phyloP scores from a whole-genome alignment of 1,140 invertebrate species.

The Leptestheria dahalacensis region DNA sequence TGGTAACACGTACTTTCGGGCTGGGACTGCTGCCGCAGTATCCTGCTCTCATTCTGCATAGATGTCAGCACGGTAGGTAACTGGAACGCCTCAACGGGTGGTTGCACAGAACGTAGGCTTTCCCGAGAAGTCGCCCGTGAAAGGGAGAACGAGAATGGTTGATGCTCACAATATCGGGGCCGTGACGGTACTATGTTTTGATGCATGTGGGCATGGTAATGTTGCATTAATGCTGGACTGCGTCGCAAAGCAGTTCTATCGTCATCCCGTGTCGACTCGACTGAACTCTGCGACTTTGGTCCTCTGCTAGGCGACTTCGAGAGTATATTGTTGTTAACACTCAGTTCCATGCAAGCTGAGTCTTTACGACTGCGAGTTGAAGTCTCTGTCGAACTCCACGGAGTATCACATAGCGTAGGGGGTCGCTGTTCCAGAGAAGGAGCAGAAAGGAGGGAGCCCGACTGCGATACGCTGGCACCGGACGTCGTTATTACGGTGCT shows the following conservation, averaged over 20 bases:
- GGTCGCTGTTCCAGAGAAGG: not conserved
- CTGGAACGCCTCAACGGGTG: conserved; percentile 27
- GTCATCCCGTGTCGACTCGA: conserved; percentile 44
- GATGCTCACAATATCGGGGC: conserved; percentile 16
- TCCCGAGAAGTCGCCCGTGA: conserved; percentile 24
- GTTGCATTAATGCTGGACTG: not conserved
- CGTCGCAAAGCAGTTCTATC: conserved; percentile 63
- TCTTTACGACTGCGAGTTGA: not conserved
- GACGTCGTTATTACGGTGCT: not conserved
- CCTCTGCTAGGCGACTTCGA: not conserved
- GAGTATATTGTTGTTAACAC: not conserved
- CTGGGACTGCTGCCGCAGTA: conserved; percentile 81
- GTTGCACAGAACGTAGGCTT: conserved; percentile 22
- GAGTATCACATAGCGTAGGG: not conserved
- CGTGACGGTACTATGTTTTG: conserved; percentile 11
- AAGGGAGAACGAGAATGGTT: conserved; percentile 20
- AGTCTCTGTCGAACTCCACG: not conserved
- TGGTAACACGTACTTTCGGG: conserved; percentile 50
- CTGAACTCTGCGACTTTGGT: not conserved
- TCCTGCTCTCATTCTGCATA: conserved; percentile 39
- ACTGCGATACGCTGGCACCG: not conserved
- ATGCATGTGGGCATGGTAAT: conserved; percentile 18
- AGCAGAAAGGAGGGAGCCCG: not conserved
- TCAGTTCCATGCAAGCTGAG: not conserved
- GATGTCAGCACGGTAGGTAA: conserved; percentile 16